These are phyloP conservation scores for Sorex fumeus DNA, from an alignment of 2,113 vertebrate species.

Conservation along the genomic window DNA sequence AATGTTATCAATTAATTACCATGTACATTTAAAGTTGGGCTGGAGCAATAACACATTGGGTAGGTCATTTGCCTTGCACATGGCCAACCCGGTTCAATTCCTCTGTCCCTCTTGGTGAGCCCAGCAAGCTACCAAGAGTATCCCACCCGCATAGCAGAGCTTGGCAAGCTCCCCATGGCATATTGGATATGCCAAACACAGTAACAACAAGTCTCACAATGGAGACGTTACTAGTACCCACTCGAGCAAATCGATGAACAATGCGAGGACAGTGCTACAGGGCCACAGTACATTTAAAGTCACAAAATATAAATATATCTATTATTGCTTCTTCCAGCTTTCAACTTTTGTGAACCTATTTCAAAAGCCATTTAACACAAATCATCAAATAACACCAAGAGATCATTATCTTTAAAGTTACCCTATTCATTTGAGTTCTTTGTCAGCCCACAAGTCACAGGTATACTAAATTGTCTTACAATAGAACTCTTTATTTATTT, in stretches of 20 bases:
- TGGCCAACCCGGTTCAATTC: too few relatives aligned
- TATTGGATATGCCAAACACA: too few relatives aligned
- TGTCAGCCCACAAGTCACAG: not conserved
- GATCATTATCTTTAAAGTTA: not conserved
- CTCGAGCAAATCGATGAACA: too few relatives aligned
- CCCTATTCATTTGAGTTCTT: not conserved
- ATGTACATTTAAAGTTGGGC: not conserved
- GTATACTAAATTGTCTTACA: not conserved
- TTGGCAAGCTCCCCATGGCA: too few relatives aligned
- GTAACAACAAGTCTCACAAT: too few relatives aligned
- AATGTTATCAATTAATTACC: not conserved
- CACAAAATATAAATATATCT: not conserved
- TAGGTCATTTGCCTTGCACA: too few relatives aligned
- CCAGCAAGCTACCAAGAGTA: too few relatives aligned
- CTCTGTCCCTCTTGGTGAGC: too few relatives aligned
- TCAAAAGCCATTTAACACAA: not conserved
- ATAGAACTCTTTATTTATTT: not conserved
- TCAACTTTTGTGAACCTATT: conserved; percentile 18
- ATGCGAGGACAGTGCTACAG: too few relatives aligned
- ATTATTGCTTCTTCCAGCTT: not conserved
- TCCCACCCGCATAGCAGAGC: too few relatives aligned
- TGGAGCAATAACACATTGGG: too few relatives aligned
- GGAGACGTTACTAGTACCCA: too few relatives aligned
- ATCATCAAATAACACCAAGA: not conserved
- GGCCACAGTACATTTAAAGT: conserved; percentile 4